Base-by-base conservation (phyloP, 2,797 vertebrate species). In the Moxostoma hubbsi region DNA sequence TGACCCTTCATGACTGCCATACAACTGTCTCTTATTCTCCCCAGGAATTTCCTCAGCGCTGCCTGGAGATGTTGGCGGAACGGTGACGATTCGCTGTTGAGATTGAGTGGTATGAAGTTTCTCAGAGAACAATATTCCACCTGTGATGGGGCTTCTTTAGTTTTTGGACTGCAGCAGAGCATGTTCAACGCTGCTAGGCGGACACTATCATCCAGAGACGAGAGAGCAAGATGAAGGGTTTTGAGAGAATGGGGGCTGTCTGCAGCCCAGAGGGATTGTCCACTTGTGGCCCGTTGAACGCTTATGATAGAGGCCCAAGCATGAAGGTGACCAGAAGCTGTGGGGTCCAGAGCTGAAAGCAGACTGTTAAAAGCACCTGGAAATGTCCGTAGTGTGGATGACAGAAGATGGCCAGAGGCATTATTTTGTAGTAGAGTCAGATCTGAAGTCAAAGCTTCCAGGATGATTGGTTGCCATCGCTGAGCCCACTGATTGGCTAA, bases 41-140 rank as follows among this genome's bases (percentile, higher is more conserved):
- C 93, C 80, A 97, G 86, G 58, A 94, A 95, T 82, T 82, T 96
- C 83, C 86, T 93, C 76, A 96, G 78, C 0, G 74, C 90, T 0
- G 93, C 92, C 84, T 97, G 95, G 74, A 97, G 93, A 81, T 96
- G 94, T 82, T 98, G 96, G 45, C 96, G 95, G 81, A 97, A 97
- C 0, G 94, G 90, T 0, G 96, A 95, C 0, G 95, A 96, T 79
- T 95, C 94, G 0, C 93, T 93, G 83, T 95, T 97, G 9, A 98
- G 89, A 89, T 96, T 98, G 79, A 94, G 91, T 10, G 94, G 94
- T 79, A 98, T 87, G 71, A 96, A 97, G 45, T 47, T 83, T 83
- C 12, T 93, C 83, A 97, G 89, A 6, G 93, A 70, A 0, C 0
- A 62, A 77, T 95, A 36, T 83, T 97, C 96, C 1, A 85, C 82